Conservation (phyloP, 2,888 invertebrate genomes). For the Hyles lineata region DNA sequence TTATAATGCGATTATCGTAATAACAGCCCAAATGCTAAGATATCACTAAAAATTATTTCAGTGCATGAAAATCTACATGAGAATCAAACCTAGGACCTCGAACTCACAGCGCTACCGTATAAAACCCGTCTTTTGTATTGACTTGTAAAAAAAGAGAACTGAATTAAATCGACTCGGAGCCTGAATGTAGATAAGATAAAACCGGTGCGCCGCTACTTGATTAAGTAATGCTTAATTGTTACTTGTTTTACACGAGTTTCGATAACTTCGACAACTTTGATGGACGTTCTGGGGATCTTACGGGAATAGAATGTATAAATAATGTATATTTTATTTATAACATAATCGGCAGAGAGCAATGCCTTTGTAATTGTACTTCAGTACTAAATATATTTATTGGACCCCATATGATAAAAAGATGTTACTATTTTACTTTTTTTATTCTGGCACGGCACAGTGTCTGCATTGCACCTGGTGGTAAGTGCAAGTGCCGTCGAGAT, state of each 20-base stretch:
- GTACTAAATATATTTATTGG: too few relatives aligned
- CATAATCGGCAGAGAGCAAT: neutral
- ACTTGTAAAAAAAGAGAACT: conserved; percentile 3
- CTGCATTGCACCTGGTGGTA: too few relatives aligned
- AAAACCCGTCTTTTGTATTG: conserved; percentile 17
- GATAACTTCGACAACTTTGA: neutral
- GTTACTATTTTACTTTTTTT: too few relatives aligned
- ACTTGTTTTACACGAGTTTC: neutral
- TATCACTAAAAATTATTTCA: too few relatives aligned
- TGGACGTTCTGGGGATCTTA: too few relatives aligned
- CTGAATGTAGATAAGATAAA: conserved; percentile 11
- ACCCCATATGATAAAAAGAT: too few relatives aligned
- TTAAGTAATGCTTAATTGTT: neutral
- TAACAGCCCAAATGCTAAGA: too few relatives aligned
- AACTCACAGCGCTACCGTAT: neutral
- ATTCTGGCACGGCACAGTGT: too few relatives aligned
- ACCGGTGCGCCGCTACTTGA: neutral
- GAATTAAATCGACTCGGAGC: neutral
- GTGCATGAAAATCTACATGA: too few relatives aligned
- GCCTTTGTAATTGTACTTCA: too few relatives aligned
- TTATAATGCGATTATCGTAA: too few relatives aligned
- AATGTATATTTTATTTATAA: neutral
- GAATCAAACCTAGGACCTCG: neutral
- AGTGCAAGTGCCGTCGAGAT: too few relatives aligned
- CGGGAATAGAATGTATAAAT: neutral